A percentile compares a stretch with the other conserved stretches of the same genome.
Conservation (phyloP, 2,797 vertebrate genomes). For the Sebastolobus altivelis region DNA sequence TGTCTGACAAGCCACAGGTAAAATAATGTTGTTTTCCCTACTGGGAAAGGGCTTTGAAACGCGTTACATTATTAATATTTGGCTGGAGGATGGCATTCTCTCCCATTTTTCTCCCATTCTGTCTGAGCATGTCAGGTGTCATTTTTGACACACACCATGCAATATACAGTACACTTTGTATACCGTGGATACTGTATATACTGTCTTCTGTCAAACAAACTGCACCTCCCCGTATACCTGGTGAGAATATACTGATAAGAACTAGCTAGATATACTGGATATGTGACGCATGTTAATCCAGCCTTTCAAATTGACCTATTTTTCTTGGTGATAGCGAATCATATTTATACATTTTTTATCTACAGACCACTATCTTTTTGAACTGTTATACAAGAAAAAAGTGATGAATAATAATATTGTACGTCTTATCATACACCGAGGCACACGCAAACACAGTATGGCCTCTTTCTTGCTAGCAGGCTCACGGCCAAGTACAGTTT, state of each 20-base stretch:
- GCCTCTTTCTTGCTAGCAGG: conserved; percentile 45
- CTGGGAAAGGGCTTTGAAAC: conserved; percentile 75
- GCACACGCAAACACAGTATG: conserved; percentile 32
- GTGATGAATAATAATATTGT: neutral
- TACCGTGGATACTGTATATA: conserved; percentile 17
- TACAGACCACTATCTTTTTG: neutral
- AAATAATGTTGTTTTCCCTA: conserved; percentile 74
- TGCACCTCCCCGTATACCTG: neutral
- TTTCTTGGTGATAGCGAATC: conserved; percentile 15
- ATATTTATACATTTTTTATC: neutral
- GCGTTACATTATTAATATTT: conserved; percentile 78
- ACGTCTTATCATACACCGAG: conserved; percentile 10
- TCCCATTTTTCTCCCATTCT: conserved; percentile 22
- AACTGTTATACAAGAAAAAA: conserved; percentile 1
- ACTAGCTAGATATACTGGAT: conserved; percentile 4
- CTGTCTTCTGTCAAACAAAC: conserved; percentile 1
- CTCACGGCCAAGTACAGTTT: conserved; percentile 66
- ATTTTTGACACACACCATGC: conserved; percentile 32
- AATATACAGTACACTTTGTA: conserved; percentile 2
- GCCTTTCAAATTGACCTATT: conserved; percentile 8
- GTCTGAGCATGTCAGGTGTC: conserved; percentile 27
- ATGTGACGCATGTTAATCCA: conserved; percentile 3
- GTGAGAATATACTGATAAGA: conserved; percentile 1
- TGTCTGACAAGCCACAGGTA: conserved; percentile 81
- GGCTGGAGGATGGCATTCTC: conserved; percentile 66